Base-by-base conservation (phyloP, 1,140 invertebrate species). In the Hesperophylax magnus region DNA sequence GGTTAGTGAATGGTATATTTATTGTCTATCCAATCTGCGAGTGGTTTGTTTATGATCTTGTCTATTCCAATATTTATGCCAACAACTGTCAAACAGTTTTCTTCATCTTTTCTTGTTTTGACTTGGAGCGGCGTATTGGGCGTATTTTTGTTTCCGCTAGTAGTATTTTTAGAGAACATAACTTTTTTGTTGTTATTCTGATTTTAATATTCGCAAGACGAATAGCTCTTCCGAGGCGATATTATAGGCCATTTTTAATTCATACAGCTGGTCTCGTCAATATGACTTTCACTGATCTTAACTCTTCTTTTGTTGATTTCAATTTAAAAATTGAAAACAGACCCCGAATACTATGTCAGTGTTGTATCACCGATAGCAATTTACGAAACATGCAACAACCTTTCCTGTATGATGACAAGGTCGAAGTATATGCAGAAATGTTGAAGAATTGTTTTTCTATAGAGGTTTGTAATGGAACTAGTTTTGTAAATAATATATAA, bases 311-410 rank as follows among this genome's bases (percentile, higher is more conserved):
- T 24, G 17, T 24, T 61, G 18, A 61, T 61, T 61, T 20, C 24
- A 61, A 61, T 61, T 61, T 61, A 24, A 61, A 61, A 61, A 11
- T 15, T 20, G 58, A 61, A 61, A 61, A 20, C n/a, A 61, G 24
- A 18, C 24, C 58, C 11, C 8, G n/a, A 9, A 24, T 61, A 61
- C 17, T 61, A 15, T 61, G 58, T 61, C 58, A 61, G 24, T 61
- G 58, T 24, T 61, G 58, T 9, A 14, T 61, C 58, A 22, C 58
- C 20, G 58, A 61, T 22, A 61, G 24, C 24, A 61, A 61, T 61
- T 24, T 61, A 61, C 18, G 58, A 61, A 61, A 61, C 24, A 61
- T 61, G 58, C 24, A 22, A 20, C 58, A 61, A 61, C 8, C 58
- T 61, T 61, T 61, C 20, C 2, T 61, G 17, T 61, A 61, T 9